These are phyloP conservation scores for Dendrolimus houi DNA, from an alignment of 2,888 invertebrate genomes.

Conservation along the genomic window DNA sequence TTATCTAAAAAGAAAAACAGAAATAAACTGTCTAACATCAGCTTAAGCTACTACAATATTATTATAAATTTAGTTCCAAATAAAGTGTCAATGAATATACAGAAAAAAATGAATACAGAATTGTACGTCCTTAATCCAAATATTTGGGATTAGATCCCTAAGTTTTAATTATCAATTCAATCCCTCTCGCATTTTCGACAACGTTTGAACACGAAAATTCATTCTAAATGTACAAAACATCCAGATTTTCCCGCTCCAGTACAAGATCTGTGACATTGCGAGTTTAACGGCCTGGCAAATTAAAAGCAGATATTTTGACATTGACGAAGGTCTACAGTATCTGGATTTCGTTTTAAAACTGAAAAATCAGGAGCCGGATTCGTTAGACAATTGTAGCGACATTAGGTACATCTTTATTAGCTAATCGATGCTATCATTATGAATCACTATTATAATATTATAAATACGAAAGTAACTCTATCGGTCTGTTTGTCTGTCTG, in stretches of 20 bases:
- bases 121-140: background rate
- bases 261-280: slow-evolving; percentile 27
- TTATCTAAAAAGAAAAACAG: too few species aligned
- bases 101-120: too few species aligned
- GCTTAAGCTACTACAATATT: too few species aligned
- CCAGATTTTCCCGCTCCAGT: slow-evolving; percentile 2
- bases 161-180: background rate
- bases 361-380: background rate
- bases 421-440: too few species aligned
- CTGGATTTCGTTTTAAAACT: slow-evolving; percentile 3
- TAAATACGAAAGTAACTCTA: too few species aligned
- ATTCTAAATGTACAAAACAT: background rate
- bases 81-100: too few species aligned
- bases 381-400: background rate
- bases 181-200: background rate
- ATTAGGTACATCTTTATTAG: background rate
- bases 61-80: too few species aligned
- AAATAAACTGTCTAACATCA: too few species aligned
- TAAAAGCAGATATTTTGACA: slow-evolving; percentile 45
- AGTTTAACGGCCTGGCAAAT: slow-evolving; percentile 47
- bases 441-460: too few species aligned
- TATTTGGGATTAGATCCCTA: background rate
- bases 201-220: background rate
- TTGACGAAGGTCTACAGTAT: slow-evolving; percentile 37
- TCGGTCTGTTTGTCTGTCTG: too few species aligned